Evolutionary conservation across 2,113 vertebrate genomes (phyloP), one percentile per base, ranked within the genome.

Genomic region (Larimichthys polyactis): DNA sequence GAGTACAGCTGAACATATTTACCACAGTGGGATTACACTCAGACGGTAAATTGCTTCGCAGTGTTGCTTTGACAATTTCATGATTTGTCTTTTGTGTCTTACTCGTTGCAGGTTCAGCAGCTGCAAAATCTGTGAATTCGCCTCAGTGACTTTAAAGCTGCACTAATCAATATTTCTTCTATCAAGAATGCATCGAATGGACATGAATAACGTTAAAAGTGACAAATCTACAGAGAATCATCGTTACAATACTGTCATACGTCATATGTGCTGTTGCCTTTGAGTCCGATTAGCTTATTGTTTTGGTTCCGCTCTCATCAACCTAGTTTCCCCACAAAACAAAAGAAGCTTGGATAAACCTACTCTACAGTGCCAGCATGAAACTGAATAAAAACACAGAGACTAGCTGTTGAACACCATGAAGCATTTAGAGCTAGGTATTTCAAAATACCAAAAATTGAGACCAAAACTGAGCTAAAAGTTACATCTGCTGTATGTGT

Each of bases 81-180:
- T 36, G 36, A 36, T 7, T 36, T 36, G 36, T 36, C 8, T 36
- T 36, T 36, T 36, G 36, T 8, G 36, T 36, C 36, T 36, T 8
- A 36, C 36, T 36, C 36, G 7, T 27, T 36, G 36, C 36, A 36
- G 36, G 36, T 36, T 36, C 5, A 8, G 36, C 36, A 36, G 36
- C 36, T 36, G 36, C 32, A 36, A 36, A 36, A 36, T 36, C 36
- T 8, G 36, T 36, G 36, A 36, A 36, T 36, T 8, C 36, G 36
- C 36, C 36, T 36, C 36, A 27, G 9, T 43, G 70, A 57, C 43
- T 75, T 70, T 58, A 58, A 70, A 64, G 57, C n/a, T 24, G 51
- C 70, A 54, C 16, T 24, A 46, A 52, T 14, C 9, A 1, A 12
- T 36, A 19, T 49, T 32, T 51, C n/a, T 15, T 36, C 15, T 11